Evolutionary conservation across 2,113 vertebrate species (phyloP).

Genomic region (Daubentonia madagascariensis): DNA sequence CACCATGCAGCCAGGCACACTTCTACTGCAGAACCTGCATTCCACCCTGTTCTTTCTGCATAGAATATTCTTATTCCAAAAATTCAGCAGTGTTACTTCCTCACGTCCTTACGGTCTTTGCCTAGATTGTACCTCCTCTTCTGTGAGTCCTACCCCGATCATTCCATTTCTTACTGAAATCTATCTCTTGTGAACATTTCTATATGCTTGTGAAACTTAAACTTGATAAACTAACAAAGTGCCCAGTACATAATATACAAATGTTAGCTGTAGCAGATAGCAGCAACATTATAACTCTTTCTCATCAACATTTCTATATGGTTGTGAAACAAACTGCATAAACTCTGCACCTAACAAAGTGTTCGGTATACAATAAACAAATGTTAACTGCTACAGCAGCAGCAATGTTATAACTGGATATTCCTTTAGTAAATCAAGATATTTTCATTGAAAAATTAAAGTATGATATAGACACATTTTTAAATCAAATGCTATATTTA

Average conservation of each 20-base stretch:
- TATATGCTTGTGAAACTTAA: neutral
- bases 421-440: neutral
- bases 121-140: neutral
- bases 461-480: neutral
- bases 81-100: neutral
- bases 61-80: neutral
- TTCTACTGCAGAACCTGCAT: neutral
- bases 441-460: neutral
- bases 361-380: neutral
- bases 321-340: neutral
- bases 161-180: neutral
- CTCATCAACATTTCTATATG: neutral
- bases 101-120: neutral
- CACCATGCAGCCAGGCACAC: neutral
- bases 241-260: neutral
- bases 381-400: neutral
- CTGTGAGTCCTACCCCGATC: neutral
- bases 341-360: neutral
- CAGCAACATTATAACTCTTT: neutral
- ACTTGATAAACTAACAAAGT: neutral
- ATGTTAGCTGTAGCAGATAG: neutral
- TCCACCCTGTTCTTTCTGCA: neutral
- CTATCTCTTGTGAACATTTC: neutral
- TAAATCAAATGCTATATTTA: neutral
- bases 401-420: neutral